phyloP scores from a whole-genome alignment of 2,888 invertebrate genomes.

The Ceratothoa steindachneri region DNA sequence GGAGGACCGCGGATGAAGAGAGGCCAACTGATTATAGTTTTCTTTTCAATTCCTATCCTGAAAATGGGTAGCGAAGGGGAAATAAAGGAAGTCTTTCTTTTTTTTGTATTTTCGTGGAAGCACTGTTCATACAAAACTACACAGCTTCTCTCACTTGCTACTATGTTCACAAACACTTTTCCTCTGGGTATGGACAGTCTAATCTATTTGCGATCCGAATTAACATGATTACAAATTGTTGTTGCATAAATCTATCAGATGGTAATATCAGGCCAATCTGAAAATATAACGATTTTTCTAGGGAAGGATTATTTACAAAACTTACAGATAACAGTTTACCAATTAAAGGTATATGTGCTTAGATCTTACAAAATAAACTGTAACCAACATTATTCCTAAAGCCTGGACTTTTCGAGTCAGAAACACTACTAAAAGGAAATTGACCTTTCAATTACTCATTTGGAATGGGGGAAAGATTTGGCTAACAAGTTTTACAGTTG shows the following conservation, averaged over 20 bases:
- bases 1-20: too few relatives aligned
- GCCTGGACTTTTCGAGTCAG: neutral
- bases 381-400: neutral
- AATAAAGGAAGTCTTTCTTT: too few relatives aligned
- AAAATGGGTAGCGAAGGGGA: too few relatives aligned
- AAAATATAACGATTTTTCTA: conserved; percentile 12
- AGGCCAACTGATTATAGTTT: too few relatives aligned
- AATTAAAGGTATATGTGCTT: neutral
- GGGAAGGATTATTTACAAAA: conserved; percentile 9
- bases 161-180: conserved; percentile 15
- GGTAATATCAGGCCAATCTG: conserved; percentile 13
- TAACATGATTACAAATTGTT: conserved; percentile 9
- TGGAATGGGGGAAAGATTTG: too few relatives aligned
- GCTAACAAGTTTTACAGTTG: too few relatives aligned
- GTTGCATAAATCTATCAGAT: neutral
- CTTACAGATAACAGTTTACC: neutral
- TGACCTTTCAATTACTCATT: neutral
- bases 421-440: neutral
- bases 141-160: conserved; percentile 45
- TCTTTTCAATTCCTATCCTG: too few relatives aligned
- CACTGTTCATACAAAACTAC: conserved; percentile 48
- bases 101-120: conserved; percentile 46
- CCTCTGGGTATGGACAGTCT: conserved; percentile 1
- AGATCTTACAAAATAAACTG: neutral
- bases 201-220: neutral